Percentiles rank a stretch among this genome's conserved stretches.
These are phyloP conservation scores for Poeciliopsis gracilis DNA, from an alignment of 2,797 vertebrate genomes.

Conservation along the genomic window DNA sequence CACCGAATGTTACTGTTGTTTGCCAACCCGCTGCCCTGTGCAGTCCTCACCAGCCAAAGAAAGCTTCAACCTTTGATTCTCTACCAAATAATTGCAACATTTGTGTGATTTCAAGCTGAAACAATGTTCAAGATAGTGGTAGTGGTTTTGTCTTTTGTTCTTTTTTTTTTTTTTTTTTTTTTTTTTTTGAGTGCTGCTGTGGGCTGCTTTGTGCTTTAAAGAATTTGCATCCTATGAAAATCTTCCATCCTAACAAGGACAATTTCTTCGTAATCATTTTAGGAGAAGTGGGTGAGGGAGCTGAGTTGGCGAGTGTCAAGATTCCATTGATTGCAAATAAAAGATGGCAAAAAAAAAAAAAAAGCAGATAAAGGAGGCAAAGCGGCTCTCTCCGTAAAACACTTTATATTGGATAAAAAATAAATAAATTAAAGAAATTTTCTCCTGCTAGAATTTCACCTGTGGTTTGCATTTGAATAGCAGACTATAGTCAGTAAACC, in stretches of 20 bases:
- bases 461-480: constrained; percentile 28
- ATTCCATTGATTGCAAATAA: constrained; percentile 49
- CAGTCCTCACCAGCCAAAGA: constrained; percentile 15
- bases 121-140: constrained; percentile 17
- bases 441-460: constrained; percentile 39
- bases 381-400: constrained; percentile 40
- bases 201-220: constrained; percentile 14
- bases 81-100: constrained; percentile 23
- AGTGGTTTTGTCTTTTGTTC: not conserved
- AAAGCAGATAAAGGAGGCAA: constrained; percentile 16
- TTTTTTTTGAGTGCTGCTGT: constrained; percentile 1
- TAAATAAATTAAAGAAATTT: not conserved
- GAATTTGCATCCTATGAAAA: constrained; percentile 55
- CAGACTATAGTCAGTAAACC: constrained; percentile 35
- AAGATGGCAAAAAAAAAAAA: constrained; percentile 24
- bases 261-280: constrained; percentile 32
- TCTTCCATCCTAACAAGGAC: constrained; percentile 46
- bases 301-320: constrained; percentile 33
- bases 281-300: constrained; percentile 40
- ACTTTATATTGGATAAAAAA: constrained; percentile 33
- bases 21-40: constrained; percentile 10
- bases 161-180: not conserved
- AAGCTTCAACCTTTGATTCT: constrained; percentile 20
- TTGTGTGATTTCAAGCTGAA: constrained; percentile 23
- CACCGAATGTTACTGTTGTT: constrained; percentile 23